These are phyloP conservation scores for Gambusia yucatana DNA, from an alignment of 2,797 vertebrate genomes.

Conservation along the genomic window DNA sequence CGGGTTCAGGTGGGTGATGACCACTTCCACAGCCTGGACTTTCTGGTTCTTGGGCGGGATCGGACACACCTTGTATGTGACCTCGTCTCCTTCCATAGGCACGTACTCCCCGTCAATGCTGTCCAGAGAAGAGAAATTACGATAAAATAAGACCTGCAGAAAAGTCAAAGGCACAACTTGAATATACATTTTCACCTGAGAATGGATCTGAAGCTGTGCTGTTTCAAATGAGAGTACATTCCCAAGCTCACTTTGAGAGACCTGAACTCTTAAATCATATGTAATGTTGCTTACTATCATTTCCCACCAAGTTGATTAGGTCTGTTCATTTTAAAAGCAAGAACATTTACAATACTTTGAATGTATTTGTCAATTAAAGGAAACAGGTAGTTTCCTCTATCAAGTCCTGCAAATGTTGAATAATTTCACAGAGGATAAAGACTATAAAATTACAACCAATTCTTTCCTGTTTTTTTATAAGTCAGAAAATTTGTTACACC, in stretches of 20 bases:
- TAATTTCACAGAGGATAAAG: not conserved
- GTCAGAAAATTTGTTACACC: not conserved
- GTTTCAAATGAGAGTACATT: not conserved
- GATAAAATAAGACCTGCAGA: not conserved
- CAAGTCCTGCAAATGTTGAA: not conserved
- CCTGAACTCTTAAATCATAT: not conserved
- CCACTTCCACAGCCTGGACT: constrained; percentile 96
- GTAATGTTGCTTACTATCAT: not conserved
- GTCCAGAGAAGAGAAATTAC: constrained; percentile 20
- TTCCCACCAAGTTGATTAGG: not conserved
- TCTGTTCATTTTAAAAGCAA: not conserved
- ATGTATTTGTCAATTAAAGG: not conserved
- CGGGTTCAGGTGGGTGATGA: constrained; percentile 93
- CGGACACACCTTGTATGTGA: constrained; percentile 96
- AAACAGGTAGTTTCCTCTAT: not conserved
- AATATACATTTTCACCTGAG: not conserved
- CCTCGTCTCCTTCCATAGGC: constrained; percentile 94
- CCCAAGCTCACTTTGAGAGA: not conserved
- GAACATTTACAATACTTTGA: not conserved
- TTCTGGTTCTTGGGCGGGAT: constrained; percentile 99
- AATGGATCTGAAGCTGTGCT: not conserved
- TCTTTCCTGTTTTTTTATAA: not conserved
- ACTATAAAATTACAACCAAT: not conserved
- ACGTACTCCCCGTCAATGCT: constrained; percentile 99
- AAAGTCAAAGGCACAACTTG: not conserved